phyloP scores from a whole-genome alignment of 1,140 invertebrate genomes.

The Drosophila rhopaloa region DNA sequence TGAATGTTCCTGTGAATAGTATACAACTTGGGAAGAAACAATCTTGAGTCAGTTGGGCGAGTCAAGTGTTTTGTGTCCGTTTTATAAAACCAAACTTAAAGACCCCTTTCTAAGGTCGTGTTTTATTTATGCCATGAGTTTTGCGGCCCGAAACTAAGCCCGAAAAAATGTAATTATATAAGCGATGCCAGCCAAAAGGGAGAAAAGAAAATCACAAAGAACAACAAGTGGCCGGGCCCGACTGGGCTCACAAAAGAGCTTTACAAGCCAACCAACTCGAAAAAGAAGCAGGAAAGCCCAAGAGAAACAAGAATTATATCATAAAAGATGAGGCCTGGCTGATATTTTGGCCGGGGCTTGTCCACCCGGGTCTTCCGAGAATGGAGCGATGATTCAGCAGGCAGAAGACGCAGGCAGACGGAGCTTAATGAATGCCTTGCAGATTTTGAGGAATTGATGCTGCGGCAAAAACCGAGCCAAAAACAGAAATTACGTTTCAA shows the following conservation, averaged over 20 bases:
- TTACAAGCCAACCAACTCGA: constrained; percentile 20
- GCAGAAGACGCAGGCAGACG: constrained; percentile 33
- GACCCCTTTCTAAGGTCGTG: constrained; percentile 58
- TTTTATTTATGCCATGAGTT: constrained; percentile 77
- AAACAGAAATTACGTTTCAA: constrained; percentile 67
- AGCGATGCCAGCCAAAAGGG: constrained; percentile 24
- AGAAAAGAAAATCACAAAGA: constrained; percentile 43
- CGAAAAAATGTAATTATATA: constrained; percentile 76
- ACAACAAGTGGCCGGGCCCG: constrained; percentile 44
- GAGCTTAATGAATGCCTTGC: constrained; percentile 79
- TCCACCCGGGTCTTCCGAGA: constrained; percentile 57
- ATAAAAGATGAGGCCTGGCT: constrained; percentile 60
- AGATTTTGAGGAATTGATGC: constrained; percentile 77
- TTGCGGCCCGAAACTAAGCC: constrained; percentile 59
- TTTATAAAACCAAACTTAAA: constrained; percentile 23
- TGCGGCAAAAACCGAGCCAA: constrained; percentile 31
- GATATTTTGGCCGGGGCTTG: constrained; percentile 67
- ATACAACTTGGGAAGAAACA: background rate
- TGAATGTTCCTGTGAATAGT: constrained; percentile 32
- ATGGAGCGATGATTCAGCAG: constrained; percentile 65
- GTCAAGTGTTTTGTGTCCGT: constrained; percentile 59
- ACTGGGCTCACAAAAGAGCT: constrained; percentile 30
- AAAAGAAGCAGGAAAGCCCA: constrained; percentile 30
- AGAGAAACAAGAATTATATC: constrained; percentile 58
- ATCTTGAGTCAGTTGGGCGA: constrained; percentile 20